These are phyloP conservation scores for Subacronicta megacephala DNA, from an alignment of 2,888 invertebrate species.

Conservation along the genomic window DNA sequence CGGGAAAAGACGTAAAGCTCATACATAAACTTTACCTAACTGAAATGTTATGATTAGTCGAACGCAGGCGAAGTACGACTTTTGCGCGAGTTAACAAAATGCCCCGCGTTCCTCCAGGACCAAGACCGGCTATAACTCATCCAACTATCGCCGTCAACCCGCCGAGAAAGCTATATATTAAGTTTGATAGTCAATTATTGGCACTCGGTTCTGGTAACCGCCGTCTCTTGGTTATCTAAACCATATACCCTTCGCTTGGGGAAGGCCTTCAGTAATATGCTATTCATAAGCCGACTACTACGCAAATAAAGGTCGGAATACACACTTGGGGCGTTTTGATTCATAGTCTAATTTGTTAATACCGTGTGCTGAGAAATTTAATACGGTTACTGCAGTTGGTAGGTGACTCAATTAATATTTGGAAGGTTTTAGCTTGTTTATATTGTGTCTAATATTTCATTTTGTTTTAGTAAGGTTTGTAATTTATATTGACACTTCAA, in stretches of 20 bases:
- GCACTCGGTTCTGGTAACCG: conserved; percentile 81
- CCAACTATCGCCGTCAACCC: conserved; percentile 81
- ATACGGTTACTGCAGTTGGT: conserved; percentile 53
- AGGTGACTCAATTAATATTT: conserved; percentile 48
- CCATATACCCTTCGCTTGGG: conserved; percentile 68
- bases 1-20: conserved; percentile 28
- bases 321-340: conserved; percentile 64
- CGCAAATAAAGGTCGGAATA: conserved; percentile 66
- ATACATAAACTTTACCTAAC: conserved; percentile 38
- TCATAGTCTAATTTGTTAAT: conserved; percentile 70
- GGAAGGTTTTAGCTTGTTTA: conserved; percentile 26
- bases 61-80: conserved; percentile 60
- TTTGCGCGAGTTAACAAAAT: conserved; percentile 73
- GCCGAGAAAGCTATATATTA: conserved; percentile 85
- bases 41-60: conserved; percentile 57
- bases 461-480: conserved; percentile 23
- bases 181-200: conserved; percentile 89
- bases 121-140: conserved; percentile 79
- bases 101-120: conserved; percentile 74
- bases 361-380: conserved; percentile 61
- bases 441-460: conserved; percentile 21
- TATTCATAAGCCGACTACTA: conserved; percentile 74
- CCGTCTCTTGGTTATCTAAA: conserved; percentile 78
- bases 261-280: conserved; percentile 73
- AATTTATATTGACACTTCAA: conserved; percentile 36